Evolutionary conservation across 2,888 invertebrate species (phyloP), one percentile per base, ranked within the genome.

Genomic region (Rotaria magnacalcarata): DNA sequence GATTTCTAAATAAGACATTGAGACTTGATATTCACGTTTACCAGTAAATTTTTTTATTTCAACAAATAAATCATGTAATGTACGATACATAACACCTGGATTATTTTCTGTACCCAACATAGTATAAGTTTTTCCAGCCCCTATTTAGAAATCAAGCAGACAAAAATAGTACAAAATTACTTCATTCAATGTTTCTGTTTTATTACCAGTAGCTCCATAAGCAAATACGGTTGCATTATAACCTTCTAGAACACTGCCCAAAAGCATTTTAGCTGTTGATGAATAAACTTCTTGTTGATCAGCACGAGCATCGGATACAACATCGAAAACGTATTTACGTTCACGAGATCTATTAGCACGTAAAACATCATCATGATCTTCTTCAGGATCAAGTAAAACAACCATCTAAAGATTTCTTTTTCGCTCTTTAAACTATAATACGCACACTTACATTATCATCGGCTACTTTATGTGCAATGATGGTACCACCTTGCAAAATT

Each of bases 171-270:
- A 14, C 16, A 14, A 16, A 52, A 11, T 16, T 4, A 16, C 14
- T 16, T 52, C 3, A 16, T 52, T 52, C 11, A 52, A 52, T 52
- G 3, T 34, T 6, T 34, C 3, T 16, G 4, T 67, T 67, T 52
- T 16, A 67, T 34, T 19, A 92, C 92, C 92, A 88, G 96, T 96
- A 8, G 96, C 95, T 10, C 96, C 96, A 90, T 96, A 97, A 1
- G 97, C 97, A 91, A 97, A 97, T 50, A 97, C 96, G 0, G 97
- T 96, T 0, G 95, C 97, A 89, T 96, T 96, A 90, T 95, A 96
- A 0, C 97, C 97, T 87, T 92, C 91, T 52, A 97, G 92, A 0
- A 97, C 95, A 89, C 95, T 95, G 80, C 94, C 94, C 3, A 97
- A 95, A 34, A 97, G 92, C 34, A 94, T 93, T 85, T 94, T 94